These are phyloP conservation scores for Eurypyga helias DNA, from an alignment of 2,113 vertebrate species.

Conservation along the genomic window DNA sequence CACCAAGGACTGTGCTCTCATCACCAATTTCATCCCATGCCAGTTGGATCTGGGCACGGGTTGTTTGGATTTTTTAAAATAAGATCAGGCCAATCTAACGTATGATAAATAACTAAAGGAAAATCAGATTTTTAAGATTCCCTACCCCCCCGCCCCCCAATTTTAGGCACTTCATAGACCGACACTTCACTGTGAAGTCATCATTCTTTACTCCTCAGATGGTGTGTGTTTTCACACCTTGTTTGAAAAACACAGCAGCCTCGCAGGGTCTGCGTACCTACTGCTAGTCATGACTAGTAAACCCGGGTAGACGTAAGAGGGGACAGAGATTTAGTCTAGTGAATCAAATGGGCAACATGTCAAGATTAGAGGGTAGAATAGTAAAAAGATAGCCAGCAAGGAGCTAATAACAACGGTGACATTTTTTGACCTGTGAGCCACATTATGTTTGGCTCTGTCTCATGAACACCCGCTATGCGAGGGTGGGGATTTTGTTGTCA, in stretches of 20 bases:
- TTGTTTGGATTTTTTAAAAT: neutral
- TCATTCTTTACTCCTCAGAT: neutral
- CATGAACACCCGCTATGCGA: accelerated
- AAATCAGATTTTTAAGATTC: neutral
- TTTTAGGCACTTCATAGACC: neutral
- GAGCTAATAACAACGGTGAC: neutral
- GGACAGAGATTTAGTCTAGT: neutral
- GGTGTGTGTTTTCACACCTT: neutral
- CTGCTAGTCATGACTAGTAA: neutral
- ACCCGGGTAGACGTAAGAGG: neutral
- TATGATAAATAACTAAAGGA: neutral
- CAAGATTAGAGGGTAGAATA: neutral
- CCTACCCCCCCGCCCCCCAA: too few relatives aligned
- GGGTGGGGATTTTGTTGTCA: neutral
- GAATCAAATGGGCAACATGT: neutral
- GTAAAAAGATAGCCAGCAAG: neutral
- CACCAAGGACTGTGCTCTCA: neutral
- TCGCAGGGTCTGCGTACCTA: neutral
- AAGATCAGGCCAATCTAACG: neutral
- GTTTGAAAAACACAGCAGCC: neutral
- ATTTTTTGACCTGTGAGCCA: neutral
- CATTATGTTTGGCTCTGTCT: neutral
- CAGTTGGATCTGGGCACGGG: neutral
- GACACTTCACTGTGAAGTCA: neutral
- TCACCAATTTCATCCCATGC: neutral